Conservation (phyloP, 2,113 vertebrate species). For the Alosa alosa region DNA sequence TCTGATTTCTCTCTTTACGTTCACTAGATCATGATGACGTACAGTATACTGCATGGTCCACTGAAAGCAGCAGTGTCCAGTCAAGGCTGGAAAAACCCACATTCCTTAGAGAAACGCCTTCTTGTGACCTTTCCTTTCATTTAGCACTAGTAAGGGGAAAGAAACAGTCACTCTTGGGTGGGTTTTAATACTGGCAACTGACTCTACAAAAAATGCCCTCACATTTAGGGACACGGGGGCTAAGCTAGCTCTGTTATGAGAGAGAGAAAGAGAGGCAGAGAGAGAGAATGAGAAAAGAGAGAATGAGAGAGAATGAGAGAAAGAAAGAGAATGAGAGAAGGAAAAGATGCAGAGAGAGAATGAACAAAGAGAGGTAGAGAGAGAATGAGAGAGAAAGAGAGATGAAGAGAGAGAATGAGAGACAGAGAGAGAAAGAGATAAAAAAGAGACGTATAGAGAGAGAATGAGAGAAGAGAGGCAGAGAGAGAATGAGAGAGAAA, state of each 20-base stretch:
- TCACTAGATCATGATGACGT: not conserved
- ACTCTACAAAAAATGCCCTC: not conserved
- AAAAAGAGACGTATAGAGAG: too few species aligned
- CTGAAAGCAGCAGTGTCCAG: not conserved
- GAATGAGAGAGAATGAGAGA: too few species aligned
- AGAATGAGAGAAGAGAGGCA: too few species aligned
- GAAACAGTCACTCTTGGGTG: not conserved
- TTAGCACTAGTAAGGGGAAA: not conserved
- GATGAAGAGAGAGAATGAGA: too few species aligned
- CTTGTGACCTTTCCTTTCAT: not conserved
- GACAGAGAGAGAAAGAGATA: too few species aligned
- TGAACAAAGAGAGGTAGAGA: too few species aligned
- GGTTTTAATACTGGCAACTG: not conserved
- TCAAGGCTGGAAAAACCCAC: not conserved
- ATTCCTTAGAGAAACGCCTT: not conserved
- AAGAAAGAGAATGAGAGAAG: too few species aligned
- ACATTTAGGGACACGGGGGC: not conserved
- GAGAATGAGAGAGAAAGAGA: too few species aligned
- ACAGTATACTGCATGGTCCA: not conserved
- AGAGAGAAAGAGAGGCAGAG: too few species aligned
- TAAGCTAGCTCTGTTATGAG: too few species aligned
- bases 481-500: too few species aligned
- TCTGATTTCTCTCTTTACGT: not conserved
- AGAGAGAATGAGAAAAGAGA: too few species aligned
- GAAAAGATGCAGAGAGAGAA: not conserved